Conservation (phyloP, 1,140 invertebrate genomes). For the Hyles euphorbiae region DNA sequence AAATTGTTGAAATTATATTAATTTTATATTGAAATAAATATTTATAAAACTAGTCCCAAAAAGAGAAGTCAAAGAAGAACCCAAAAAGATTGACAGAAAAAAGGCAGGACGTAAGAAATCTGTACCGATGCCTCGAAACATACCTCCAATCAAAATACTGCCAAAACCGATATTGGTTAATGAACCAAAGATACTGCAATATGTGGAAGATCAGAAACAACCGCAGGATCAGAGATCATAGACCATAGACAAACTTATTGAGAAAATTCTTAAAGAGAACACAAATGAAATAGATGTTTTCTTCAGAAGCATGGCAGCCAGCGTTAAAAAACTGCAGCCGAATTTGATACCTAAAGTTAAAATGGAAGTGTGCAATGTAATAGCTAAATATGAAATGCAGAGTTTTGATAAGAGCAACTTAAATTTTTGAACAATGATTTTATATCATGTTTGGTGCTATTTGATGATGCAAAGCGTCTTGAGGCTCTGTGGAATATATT, state of each 20-base stretch:
- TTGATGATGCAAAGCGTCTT: no score
- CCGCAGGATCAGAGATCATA: slow-evolving; percentile 48
- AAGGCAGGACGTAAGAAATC: slow-evolving; percentile 54
- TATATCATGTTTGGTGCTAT: no score
- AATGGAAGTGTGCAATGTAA: slow-evolving; percentile 72
- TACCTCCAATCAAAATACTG: slow-evolving; percentile 63
- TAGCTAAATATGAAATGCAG: slow-evolving; percentile 70
- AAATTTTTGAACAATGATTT: neutral
- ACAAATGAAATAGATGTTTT: slow-evolving; percentile 70
- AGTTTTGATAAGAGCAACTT: slow-evolving; percentile 53
- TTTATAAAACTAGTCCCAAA: slow-evolving; percentile 49
- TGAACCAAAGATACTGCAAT: slow-evolving; percentile 52
- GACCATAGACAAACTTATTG: slow-evolving; percentile 61
- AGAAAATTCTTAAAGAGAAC: slow-evolving; percentile 61
- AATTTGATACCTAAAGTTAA: slow-evolving; percentile 69
- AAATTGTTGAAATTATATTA: no score
- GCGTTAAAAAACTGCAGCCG: slow-evolving; percentile 66
- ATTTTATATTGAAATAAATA: no score
- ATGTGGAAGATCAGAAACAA: slow-evolving; percentile 54
- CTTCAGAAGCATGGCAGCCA: slow-evolving; percentile 69
- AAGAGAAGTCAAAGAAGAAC: slow-evolving; percentile 22
- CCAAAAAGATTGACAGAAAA: slow-evolving; percentile 50
- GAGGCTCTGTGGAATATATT: no score
- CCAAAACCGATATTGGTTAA: slow-evolving; percentile 59
- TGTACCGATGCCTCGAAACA: slow-evolving; percentile 44